Base-by-base conservation (phyloP, 2,113 vertebrate genomes). In the Lipophrys pholis region DNA sequence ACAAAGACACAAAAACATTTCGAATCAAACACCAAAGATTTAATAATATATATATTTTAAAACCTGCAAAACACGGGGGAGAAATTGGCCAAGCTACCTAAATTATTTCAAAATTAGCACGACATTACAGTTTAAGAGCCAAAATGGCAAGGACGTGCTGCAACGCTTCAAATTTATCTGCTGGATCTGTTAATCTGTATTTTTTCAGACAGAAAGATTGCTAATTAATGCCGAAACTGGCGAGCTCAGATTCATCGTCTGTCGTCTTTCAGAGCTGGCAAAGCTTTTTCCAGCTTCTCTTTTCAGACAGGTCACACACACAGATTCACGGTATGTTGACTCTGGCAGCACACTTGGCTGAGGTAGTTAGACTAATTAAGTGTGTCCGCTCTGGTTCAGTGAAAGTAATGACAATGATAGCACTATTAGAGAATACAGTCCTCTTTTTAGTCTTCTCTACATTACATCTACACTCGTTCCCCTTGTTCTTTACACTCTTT, bases 351-450 rank as follows among this genome's bases (percentile, higher is more conserved):
- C 46, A 63, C 69, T 67, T 30, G 58, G 52, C 62, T 67, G 42
- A 30, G 14, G 17, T 67, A 62, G 73, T 74, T 78, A 73, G 63
- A 66, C 70, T 73, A 78, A 84, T 82, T 81, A 84, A 81, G 60
- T 78, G 63, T 80, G 49, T 76, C 70, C 30, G 17, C 68, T 70
- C 53, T 69, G 62, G 71, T 66, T 87, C 82, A 87, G 55, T 56
- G 65, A 51, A 69, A 43, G 35, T 79, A 77, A 81, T 66, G 82
- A 69, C 52, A 81, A 65, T 75, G 69, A 89, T 80, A 55, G 48
- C 66, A 67, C 71, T 72, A 81, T 83, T 77, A 79, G 21, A 35
- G 21, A 60, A 48, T 68, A 35, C 0, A 0, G 1, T 50, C 40
- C 17, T 58, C 16, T 43, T 42, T 41, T 54, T 62, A 30, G 21